These are phyloP conservation scores for Cygnus buccinator DNA, from an alignment of 2,113 vertebrate genomes.

Conservation along the genomic window DNA sequence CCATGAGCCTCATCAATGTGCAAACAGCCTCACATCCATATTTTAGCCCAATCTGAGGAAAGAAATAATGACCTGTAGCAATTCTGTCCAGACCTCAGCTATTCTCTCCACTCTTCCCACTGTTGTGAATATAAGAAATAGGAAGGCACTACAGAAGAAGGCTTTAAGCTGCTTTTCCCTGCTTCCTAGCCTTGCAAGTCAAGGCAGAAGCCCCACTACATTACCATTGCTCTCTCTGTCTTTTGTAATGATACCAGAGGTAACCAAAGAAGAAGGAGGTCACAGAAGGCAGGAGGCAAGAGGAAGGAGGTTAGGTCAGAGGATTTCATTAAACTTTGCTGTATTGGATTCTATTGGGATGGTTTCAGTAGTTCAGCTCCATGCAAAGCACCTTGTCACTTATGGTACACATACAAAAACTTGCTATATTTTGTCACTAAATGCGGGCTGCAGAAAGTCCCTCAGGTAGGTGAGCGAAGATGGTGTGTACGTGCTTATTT, in stretches of 20 bases:
- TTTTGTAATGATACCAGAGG: neutral
- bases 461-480: neutral
- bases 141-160: neutral
- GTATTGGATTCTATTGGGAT: neutral
- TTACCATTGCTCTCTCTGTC: neutral
- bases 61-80: neutral
- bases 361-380: neutral
- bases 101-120: neutral
- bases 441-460: neutral
- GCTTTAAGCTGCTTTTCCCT: neutral
- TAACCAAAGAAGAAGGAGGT: accelerated
- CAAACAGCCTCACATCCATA: neutral
- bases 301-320: neutral
- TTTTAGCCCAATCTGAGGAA: neutral
- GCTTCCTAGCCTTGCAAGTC: neutral
- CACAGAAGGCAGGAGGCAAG: neutral
- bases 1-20: neutral
- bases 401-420: neutral
- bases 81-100: neutral
- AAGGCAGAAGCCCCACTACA: neutral
- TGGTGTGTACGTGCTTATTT: neutral
- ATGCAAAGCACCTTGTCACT: neutral
- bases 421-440: neutral
- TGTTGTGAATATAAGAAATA: neutral
- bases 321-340: neutral